A percentile compares a stretch with the other conserved stretches of the same genome.
phyloP scores from a whole-genome alignment of 2,797 vertebrate species.

The Vultur gryphus region DNA sequence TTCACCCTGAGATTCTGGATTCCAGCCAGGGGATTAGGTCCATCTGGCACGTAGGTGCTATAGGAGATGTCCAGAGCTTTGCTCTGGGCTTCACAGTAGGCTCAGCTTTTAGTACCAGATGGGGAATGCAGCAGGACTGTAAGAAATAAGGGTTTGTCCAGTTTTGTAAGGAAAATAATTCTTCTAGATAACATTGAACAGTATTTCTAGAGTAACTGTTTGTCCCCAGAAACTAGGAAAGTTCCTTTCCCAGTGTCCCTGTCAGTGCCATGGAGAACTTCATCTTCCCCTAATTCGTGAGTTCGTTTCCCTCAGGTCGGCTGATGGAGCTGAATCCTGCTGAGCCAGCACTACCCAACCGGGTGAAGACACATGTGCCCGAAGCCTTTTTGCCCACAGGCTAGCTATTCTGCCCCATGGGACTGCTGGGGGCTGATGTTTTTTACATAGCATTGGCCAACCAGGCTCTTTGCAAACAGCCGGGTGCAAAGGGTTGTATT shows the following conservation, averaged over 20 bases:
- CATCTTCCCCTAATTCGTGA: background rate
- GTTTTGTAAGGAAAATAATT: background rate
- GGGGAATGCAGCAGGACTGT: background rate
- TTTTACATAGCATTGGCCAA: background rate
- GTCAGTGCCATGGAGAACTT: background rate
- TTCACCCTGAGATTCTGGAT: background rate
- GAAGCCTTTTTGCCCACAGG: background rate
- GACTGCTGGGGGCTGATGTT: background rate
- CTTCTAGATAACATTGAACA: background rate
- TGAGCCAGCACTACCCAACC: background rate
- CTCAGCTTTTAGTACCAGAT: background rate
- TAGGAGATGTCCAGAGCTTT: background rate
- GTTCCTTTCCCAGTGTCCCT: background rate
- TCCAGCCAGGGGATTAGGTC: background rate
- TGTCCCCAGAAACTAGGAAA: background rate
- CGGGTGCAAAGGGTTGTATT: background rate
- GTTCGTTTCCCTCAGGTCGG: accelerated
- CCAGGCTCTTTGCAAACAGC: background rate
- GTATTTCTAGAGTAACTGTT: background rate
- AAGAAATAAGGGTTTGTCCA: background rate
- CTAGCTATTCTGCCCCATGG: background rate
- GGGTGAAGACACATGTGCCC: background rate
- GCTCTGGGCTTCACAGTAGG: background rate
- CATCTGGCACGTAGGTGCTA: background rate
- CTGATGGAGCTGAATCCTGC: background rate